Conservation (phyloP, 2,113 vertebrate genomes). For the Cynoglossus semilaevis region DNA sequence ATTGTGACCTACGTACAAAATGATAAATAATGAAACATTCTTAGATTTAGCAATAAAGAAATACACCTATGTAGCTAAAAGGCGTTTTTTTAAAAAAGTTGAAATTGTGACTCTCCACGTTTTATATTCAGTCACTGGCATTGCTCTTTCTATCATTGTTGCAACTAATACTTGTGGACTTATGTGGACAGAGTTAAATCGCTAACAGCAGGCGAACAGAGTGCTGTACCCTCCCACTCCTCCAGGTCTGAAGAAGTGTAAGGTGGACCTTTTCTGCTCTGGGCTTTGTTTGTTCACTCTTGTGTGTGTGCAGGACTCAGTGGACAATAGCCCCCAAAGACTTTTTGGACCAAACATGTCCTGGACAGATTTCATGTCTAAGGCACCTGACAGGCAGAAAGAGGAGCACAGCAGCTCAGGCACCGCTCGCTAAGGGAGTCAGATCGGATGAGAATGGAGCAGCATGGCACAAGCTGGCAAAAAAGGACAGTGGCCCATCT, state of each 20-base stretch:
- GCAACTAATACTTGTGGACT: slow-evolving; percentile 9
- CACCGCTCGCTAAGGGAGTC: slow-evolving; percentile 57
- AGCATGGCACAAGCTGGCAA: slow-evolving; percentile 62
- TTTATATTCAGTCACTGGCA: background rate
- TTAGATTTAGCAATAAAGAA: too few species aligned
- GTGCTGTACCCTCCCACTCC: slow-evolving; percentile 5
- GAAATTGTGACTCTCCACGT: background rate
- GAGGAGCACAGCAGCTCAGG: slow-evolving; percentile 50
- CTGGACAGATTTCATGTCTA: slow-evolving; percentile 61
- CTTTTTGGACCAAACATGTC: slow-evolving; percentile 56
- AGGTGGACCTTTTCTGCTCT: slow-evolving; percentile 44
- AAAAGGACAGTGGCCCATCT: slow-evolving; percentile 58
- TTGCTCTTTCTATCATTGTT: background rate
- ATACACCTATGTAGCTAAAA: too few species aligned
- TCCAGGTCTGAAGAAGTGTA: slow-evolving; percentile 39
- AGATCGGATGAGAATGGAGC: slow-evolving; percentile 50
- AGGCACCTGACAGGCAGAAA: slow-evolving; percentile 63
- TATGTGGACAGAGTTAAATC: slow-evolving; percentile 23
- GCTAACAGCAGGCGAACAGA: slow-evolving; percentile 44
- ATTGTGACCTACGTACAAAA: too few species aligned
- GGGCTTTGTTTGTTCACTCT: slow-evolving; percentile 61
- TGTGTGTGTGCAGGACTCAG: slow-evolving; percentile 46
- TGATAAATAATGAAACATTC: too few species aligned
- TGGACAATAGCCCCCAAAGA: slow-evolving; percentile 64
- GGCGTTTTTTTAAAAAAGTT: too few species aligned